phyloP scores from a whole-genome alignment of 2,797 vertebrate genomes.

The Lateolabrax maculatus region DNA sequence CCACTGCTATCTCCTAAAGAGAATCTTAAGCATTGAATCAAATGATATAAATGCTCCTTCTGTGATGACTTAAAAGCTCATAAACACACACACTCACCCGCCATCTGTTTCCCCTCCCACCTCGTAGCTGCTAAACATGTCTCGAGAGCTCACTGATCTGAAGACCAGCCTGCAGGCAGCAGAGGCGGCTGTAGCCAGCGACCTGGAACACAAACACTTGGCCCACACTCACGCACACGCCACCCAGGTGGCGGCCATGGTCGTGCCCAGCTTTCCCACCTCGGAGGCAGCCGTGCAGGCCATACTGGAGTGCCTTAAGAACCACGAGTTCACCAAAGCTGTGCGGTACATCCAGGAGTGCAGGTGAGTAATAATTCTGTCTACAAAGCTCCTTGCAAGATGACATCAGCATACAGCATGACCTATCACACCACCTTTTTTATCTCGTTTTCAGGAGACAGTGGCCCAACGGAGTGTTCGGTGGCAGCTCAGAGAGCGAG shows the following conservation, averaged over 20 bases:
- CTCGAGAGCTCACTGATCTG: slow-evolving; percentile 94
- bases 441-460: slow-evolving; percentile 84
- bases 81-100: slow-evolving; percentile 4
- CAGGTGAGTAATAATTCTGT: slow-evolving; percentile 86
- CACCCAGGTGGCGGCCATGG: slow-evolving; percentile 74
- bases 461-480: slow-evolving; percentile 97
- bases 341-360: slow-evolving; percentile 95
- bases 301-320: slow-evolving; percentile 96
- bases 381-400: background rate
- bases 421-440: background rate
- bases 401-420: background rate
- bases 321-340: slow-evolving; percentile 93
- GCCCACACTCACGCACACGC: slow-evolving; percentile 81
- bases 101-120: slow-evolving; percentile 23
- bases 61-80: slow-evolving; percentile 17
- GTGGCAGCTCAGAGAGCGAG: slow-evolving; percentile 94
- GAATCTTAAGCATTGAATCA: slow-evolving; percentile 9
- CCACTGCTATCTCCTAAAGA: background rate
- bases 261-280: slow-evolving; percentile 89
- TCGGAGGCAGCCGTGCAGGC: slow-evolving; percentile 96
- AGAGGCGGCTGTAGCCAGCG: slow-evolving; percentile 89
- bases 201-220: slow-evolving; percentile 86
- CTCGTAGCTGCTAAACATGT: slow-evolving; percentile 96
- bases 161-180: slow-evolving; percentile 94
- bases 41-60: background rate